Conservation (phyloP, 2,113 vertebrate species). For the Laterallus jamaicensis region DNA sequence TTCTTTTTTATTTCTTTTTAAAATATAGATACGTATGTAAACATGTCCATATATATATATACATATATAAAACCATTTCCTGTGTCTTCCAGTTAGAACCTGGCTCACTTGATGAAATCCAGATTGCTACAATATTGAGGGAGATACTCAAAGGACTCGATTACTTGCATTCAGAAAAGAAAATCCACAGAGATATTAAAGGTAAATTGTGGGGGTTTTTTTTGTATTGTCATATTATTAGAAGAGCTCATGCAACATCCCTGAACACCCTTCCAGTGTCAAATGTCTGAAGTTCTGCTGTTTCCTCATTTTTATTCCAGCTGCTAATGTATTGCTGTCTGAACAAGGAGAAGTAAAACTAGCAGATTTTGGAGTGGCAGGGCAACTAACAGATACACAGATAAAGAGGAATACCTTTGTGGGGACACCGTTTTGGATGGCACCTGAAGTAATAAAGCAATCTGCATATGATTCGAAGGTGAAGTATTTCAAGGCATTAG, state of each 20-base stretch:
- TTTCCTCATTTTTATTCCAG: conserved; percentile 68
- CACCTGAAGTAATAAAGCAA: conserved; percentile 97
- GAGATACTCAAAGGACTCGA: conserved; percentile 97
- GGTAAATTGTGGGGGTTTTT: conserved; percentile 70
- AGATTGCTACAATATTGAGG: conserved; percentile 95
- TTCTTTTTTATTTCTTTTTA: background rate
- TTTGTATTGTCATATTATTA: background rate
- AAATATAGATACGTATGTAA: background rate
- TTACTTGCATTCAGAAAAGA: conserved; percentile 98
- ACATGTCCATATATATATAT: fast-evolving
- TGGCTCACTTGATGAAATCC: conserved; percentile 91
- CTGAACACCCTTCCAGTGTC: background rate
- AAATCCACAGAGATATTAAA: conserved; percentile 99
- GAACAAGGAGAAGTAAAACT: conserved; percentile 97
- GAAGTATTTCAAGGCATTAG: background rate
- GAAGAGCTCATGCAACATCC: background rate
- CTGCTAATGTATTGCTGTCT: conserved; percentile 95
- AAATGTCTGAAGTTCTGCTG: background rate
- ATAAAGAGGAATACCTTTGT: conserved; percentile 98
- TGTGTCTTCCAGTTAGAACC: conserved; percentile 86
- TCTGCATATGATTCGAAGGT: conserved; percentile 98
- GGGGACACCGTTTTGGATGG: conserved; percentile 99
- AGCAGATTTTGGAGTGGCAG: conserved; percentile 97
- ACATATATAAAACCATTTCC: background rate
- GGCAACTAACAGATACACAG: conserved; percentile 95